Base-by-base conservation (phyloP, 1,140 invertebrate genomes). In the Bombus impatiens region DNA sequence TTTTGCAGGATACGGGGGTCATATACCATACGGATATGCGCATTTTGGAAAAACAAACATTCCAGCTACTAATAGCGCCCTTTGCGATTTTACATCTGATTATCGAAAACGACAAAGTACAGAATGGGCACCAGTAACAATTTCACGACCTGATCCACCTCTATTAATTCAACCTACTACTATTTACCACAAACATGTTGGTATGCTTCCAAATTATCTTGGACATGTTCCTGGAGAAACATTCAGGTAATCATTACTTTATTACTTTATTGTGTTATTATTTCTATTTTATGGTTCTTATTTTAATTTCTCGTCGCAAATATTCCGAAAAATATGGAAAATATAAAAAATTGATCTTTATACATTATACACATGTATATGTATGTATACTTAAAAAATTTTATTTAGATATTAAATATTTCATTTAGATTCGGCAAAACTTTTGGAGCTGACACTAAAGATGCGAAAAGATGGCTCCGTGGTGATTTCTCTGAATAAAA, bases 181-280 rank as follows among this genome's bases (percentile, higher is more conserved):
- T 90, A 96, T 97, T 59, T 97, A 97, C 86, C 96, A 97, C 89
- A 96, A 96, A 84, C 96, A 97, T 84, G 95, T 96, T 62, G 97
- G 97, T 22, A 96, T 97, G 94, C 91, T 97, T 78, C 97, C 97
- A 1, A 97, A 97, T 92, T 98, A 98, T 93, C 95, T 96, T 9
- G 97, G 97, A 3, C 97, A 98, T 89, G 96, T 97, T 75, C 97
- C 97, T 1, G 97, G 97, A 68, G 95, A 95, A 77, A 95, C 95
- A 86, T 97, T 96, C 90, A 96, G 96, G 96, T 97, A 44, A 78
- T 83, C 53, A 65, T 80, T 32, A 35, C 15, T 37, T 37, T 37
- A 37, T 37, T 59, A 47, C 15, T 22, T 28, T n/a, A 3, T 62
- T 42, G 9, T n/a, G 71, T 13, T 40, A 13, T 62, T n/a, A 62